Evolutionary conservation across 2,888 invertebrate genomes (phyloP), one percentile per base, ranked within the genome.

Genomic region (Agonopterix subpropinquella): DNA sequence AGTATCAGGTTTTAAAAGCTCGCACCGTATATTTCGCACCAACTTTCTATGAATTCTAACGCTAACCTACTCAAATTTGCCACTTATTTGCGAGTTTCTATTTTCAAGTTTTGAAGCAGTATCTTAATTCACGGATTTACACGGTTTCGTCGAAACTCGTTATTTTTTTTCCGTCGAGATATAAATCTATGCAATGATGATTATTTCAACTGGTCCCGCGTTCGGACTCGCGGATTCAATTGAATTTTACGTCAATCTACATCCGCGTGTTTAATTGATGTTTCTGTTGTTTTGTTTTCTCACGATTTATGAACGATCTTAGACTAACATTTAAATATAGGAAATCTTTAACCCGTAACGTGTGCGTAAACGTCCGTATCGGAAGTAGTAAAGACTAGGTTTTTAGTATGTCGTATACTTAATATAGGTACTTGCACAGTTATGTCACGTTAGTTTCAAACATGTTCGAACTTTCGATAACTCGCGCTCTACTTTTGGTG

Each of bases 231-330:
- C n/a, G 39, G 39, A 28, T 28, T 7, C 28, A 28, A 28, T 28
- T 28, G 28, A 28, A 28, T 28, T 28, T 28, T 28, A 28, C 28
- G 28, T 28, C 28, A 11, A 11, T 42, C 8, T 43, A 50, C 48
- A 53, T 58, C 53, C 58, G 53, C 47, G 45, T 52, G 47, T 43
- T 48, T 47, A 44, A 48, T 52, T 53, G 47, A 11, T 45, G 50
- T 48, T 39, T 28, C 28, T 28, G 28, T 50, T 53, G 48, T 50
- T 36, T 49, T 45, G 35, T 44, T 36, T 50, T 52, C 54, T 48
- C 52, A 54, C 54, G 54, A 47, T 45, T 47, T 52, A 45, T 47
- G 18, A 47, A 28, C 28, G 28, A 28, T 28, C 28, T 28, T 5
- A 28, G 39, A 39, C n/a, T 39, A n/a, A 9, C 39, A n/a, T n/a